These are phyloP conservation scores for Corbicula japonica DNA, from an alignment of 2,888 invertebrate genomes.

Conservation along the genomic window DNA sequence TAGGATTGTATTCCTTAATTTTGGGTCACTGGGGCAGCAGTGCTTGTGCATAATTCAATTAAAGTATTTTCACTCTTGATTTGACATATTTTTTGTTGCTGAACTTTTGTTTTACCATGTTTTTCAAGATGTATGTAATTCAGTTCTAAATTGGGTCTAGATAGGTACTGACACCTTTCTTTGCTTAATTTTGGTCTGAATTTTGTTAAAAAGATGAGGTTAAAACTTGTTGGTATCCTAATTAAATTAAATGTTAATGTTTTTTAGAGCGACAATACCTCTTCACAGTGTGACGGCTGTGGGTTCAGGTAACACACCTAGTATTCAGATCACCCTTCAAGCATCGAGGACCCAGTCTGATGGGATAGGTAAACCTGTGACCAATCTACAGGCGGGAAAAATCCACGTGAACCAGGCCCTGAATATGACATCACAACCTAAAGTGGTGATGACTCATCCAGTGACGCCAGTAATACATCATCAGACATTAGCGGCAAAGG, in stretches of 20 bases:
- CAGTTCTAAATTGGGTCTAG: no score
- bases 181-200: no score
- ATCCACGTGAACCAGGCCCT: constrained; percentile 51
- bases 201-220: no score
- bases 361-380: constrained; percentile 48
- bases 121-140: no score
- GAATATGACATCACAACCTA: constrained; percentile 57
- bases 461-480: constrained; percentile 59
- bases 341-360: constrained; percentile 57
- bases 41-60: no score
- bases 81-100: no score
- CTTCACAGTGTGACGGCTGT: constrained; percentile 52
- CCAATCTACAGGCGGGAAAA: constrained; percentile 52
- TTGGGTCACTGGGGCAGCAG: no score
- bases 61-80: no score
- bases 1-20: no score
- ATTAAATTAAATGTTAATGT: no score
- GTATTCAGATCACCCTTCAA: constrained; percentile 74
- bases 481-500: constrained; percentile 59
- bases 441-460: constrained; percentile 57
- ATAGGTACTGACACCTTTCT: no score
- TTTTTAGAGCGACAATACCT: constrained; percentile 56
- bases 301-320: constrained; percentile 54
- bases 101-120: no score
- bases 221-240: not conserved